Base-by-base conservation (phyloP, 2,797 vertebrate genomes). In the Harpagifer antarcticus region DNA sequence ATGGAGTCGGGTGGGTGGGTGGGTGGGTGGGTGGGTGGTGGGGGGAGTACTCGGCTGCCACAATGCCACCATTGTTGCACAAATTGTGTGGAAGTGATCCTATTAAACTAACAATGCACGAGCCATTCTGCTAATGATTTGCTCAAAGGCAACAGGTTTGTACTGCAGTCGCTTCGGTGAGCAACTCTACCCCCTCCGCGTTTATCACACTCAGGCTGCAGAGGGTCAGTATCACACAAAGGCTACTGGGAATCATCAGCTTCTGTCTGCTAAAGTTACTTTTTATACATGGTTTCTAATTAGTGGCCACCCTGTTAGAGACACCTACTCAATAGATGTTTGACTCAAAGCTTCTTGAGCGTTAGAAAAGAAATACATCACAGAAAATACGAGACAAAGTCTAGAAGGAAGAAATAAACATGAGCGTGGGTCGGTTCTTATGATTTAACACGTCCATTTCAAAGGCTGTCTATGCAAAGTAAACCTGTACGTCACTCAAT, bases 121-220 rank as follows among this genome's bases (percentile, higher is more conserved):
- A 86, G 78, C 80, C 83, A 57, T 69, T 88, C 78, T 58, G 72
- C 82, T 86, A 68, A 86, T 76, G 48, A 88, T 84, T 88, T 74
- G 86, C 83, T 89, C 82, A 83, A 90, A 92, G 90, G 90, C 91
- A 91, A 90, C 86, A 71, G 86, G 85, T 90, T 90, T 82, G 73
- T 86, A 88, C 91, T 90, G 89, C 86, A 88, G 89, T 89, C 84
- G 85, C 86, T 60, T 64, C 60, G 43, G 79, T 66, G 76, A 84
- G 76, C 62, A 60, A 43, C 71, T 71, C 81, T 15, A 53, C 44
- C 63, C 59, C 54, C 77, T 67, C 78, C 8, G 37, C 73, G 66
- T 57, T 16, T 57, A 47, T 68, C 74, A 52, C 74, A 78, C 81
- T 23, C 80, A 63, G 80, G 74, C 85, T 49, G 78, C 74, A 84